Percentiles rank a stretch among this genome's conserved stretches.
Evolutionary conservation across 1,140 invertebrate genomes (phyloP).

Genomic region (Drusus annulatus): DNA sequence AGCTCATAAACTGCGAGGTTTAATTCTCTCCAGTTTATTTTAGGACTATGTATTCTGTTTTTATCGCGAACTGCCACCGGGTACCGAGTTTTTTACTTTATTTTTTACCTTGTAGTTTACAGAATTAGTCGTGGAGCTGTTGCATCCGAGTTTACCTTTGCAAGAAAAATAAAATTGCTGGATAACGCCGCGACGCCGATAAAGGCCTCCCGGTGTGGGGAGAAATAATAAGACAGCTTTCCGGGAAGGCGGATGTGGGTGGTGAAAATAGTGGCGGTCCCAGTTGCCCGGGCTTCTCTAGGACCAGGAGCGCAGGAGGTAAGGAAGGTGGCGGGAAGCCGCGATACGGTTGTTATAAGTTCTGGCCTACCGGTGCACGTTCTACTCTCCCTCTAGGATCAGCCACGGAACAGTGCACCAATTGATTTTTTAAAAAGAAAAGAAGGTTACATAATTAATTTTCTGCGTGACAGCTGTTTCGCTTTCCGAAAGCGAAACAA

Average conservation of each 20-base stretch:
- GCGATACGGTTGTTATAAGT: no score
- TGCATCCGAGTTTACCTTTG: neutral
- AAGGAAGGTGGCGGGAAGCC: neutral
- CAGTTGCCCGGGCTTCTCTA: neutral
- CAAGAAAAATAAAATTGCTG: neutral
- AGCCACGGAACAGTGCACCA: no score
- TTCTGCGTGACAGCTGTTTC: no score
- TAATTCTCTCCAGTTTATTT: conserved; percentile 4
- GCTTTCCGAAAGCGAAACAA: no score
- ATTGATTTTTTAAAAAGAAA: no score
- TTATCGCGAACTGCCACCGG: neutral
- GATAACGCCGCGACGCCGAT: conserved; percentile 8
- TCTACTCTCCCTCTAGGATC: neutral
- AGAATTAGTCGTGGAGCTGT: no score
- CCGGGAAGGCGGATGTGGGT: neutral
- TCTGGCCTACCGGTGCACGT: neutral
- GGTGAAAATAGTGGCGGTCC: neutral
- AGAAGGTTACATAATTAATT: no score
- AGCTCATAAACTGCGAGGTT: neutral
- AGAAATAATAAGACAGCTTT: neutral
- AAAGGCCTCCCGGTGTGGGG: neutral
- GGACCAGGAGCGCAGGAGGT: neutral
- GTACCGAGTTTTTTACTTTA: neutral
- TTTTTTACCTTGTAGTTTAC: neutral
- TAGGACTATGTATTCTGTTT: neutral